Evolutionary conservation across 1,140 invertebrate species (phyloP).

Genomic region (Apis cerana): DNA sequence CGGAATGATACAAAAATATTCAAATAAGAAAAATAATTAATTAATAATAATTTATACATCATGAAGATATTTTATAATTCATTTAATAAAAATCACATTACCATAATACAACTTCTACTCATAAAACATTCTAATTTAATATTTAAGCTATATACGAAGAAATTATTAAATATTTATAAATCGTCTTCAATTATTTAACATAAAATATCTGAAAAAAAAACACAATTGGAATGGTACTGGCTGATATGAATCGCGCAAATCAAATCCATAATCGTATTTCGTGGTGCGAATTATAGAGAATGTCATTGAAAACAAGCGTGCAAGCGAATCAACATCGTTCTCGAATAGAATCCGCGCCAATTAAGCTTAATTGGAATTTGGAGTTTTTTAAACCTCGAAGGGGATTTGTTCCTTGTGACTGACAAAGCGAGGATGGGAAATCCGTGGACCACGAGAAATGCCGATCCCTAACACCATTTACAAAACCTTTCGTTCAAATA

Average conservation of each 20-base stretch:
- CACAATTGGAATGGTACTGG: too few species aligned
- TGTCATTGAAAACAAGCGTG: not conserved
- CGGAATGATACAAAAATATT: not conserved
- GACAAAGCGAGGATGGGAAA: conserved; percentile 19
- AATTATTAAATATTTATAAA: too few species aligned
- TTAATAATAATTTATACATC: too few species aligned
- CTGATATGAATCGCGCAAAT: too few species aligned
- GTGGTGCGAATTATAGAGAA: not conserved
- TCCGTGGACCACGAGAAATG: conserved; percentile 41
- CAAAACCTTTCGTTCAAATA: conserved; percentile 63
- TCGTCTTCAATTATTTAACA: too few species aligned
- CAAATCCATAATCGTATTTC: not conserved
- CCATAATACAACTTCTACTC: too few species aligned
- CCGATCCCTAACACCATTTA: conserved; percentile 27
- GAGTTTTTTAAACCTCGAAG: not conserved
- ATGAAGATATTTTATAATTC: too few species aligned
- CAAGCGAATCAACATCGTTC: not conserved
- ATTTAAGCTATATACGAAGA: too few species aligned
- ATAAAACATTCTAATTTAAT: too few species aligned
- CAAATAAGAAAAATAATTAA: too few species aligned
- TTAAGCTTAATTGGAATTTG: conserved; percentile 30
- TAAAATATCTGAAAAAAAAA: not conserved
- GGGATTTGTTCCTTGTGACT: conserved; percentile 1
- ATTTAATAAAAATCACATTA: too few species aligned
- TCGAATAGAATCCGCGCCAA: not conserved